Evolutionary conservation across 1,140 invertebrate species (phyloP).

Genomic region (Planococcus citri): DNA sequence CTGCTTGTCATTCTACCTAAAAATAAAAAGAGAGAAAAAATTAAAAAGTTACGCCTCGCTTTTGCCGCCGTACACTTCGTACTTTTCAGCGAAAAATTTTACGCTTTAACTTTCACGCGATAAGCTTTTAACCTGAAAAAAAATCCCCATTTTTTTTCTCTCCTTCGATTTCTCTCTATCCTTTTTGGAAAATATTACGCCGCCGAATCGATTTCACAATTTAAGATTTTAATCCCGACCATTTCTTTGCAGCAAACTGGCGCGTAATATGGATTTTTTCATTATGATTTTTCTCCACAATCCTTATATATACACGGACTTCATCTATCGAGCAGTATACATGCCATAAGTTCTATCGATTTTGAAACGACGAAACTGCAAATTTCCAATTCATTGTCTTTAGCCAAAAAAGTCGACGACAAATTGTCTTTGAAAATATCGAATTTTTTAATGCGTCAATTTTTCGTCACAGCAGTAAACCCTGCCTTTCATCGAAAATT

Average conservation of each 20-base stretch:
- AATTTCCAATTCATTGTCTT: no score
- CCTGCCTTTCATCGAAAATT: no score
- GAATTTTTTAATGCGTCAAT: no score
- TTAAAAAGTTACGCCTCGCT: constrained; percentile 12
- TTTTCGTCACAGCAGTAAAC: no score
- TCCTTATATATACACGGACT: no score
- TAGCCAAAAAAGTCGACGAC: no score
- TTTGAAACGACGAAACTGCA: no score
- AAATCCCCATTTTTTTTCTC: neutral
- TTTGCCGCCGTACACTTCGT: neutral
- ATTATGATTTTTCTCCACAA: no score
- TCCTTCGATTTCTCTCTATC: neutral
- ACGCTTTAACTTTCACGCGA: constrained; percentile 12
- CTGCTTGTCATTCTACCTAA: constrained; percentile 15
- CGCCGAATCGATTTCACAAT: neutral
- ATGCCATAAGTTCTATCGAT: no score
- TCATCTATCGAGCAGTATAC: no score
- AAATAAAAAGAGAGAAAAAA: constrained; percentile 13
- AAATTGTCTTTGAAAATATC: no score
- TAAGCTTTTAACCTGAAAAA: constrained; percentile 11
- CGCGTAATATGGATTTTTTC: neutral
- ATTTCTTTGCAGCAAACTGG: neutral
- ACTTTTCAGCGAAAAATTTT: constrained; percentile 12
- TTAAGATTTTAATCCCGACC: neutral
- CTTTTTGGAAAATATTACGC: neutral